A percentile compares a stretch with the other conserved stretches of the same genome.
Conservation (phyloP, 2,797 vertebrate genomes). For the Pteropus rufus region DNA sequence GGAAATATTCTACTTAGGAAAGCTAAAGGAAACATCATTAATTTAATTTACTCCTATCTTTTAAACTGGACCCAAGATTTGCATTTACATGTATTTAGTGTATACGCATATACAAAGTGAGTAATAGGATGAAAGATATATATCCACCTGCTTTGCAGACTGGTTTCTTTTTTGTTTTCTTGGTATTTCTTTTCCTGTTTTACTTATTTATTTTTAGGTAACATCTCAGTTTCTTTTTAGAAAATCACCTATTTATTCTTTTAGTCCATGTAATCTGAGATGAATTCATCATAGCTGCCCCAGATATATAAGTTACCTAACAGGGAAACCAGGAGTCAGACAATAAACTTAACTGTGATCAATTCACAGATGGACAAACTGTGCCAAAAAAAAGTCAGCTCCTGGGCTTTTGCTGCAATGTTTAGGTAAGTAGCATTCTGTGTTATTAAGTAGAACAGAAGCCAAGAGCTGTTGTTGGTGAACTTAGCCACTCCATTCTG, state of each 20-base stretch:
- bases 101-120: background rate
- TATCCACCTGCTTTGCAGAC: background rate
- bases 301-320: background rate
- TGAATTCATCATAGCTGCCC: background rate
- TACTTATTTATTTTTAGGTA: background rate
- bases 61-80: background rate
- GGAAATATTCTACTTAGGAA: background rate
- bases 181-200: background rate
- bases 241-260: background rate
- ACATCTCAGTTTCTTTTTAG: background rate
- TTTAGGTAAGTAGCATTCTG: background rate
- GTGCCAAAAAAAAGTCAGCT: background rate
- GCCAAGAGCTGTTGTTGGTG: background rate
- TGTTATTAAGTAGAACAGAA: background rate
- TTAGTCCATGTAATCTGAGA: background rate
- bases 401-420: background rate
- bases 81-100: background rate
- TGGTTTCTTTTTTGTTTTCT: background rate
- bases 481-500: background rate
- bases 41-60: background rate
- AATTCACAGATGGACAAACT: background rate
- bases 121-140: background rate
- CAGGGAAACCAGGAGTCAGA: background rate
- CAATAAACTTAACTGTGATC: background rate
- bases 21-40: background rate